A percentile compares a stretch with the other conserved stretches of the same genome.
Conservation (phyloP, 2,888 invertebrate species). For the Caenorhabditis auriculariae region DNA sequence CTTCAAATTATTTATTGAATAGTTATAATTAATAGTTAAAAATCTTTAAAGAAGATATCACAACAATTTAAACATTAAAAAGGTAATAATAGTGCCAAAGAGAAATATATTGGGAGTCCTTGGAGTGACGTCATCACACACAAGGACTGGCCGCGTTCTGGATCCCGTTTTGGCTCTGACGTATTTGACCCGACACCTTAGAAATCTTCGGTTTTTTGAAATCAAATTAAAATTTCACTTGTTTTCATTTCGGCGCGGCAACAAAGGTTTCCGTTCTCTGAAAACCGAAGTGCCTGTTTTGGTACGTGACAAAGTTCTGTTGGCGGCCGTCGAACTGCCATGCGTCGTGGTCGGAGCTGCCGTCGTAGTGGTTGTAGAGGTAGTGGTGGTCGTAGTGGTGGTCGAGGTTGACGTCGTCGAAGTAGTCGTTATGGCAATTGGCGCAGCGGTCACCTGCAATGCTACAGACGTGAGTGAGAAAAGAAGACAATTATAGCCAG, state of each 20-base stretch:
- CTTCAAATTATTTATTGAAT: too few relatives aligned
- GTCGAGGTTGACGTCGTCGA: conserved; percentile 29
- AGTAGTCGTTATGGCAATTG: conserved; percentile 5
- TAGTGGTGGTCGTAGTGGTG: conserved; percentile 14
- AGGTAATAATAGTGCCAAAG: too few relatives aligned
- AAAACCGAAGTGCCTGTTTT: too few relatives aligned
- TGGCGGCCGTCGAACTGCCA: conserved; percentile 15
- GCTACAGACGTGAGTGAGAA: conserved; percentile 8
- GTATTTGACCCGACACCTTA: conserved; percentile 32
- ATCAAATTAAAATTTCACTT: neutral
- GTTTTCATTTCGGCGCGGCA: too few relatives aligned
- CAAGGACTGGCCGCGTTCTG: conserved; percentile 23
- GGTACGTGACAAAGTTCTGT: conserved; percentile 26
- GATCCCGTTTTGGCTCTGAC: conserved; percentile 24
- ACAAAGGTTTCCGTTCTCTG: too few relatives aligned
- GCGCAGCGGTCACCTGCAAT: conserved; percentile 2
- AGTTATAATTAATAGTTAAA: too few relatives aligned
- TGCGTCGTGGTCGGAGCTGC: conserved; percentile 4
- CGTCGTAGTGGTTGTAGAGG: conserved; percentile 14
- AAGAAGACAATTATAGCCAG: conserved; percentile 4
- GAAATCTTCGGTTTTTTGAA: neutral
- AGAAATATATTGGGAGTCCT: too few relatives aligned
- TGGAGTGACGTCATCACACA: too few relatives aligned
- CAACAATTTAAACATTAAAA: too few relatives aligned
- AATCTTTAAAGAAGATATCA: too few relatives aligned